phyloP scores from a whole-genome alignment of 1,140 invertebrate species.

The Listronotus oregonensis region DNA sequence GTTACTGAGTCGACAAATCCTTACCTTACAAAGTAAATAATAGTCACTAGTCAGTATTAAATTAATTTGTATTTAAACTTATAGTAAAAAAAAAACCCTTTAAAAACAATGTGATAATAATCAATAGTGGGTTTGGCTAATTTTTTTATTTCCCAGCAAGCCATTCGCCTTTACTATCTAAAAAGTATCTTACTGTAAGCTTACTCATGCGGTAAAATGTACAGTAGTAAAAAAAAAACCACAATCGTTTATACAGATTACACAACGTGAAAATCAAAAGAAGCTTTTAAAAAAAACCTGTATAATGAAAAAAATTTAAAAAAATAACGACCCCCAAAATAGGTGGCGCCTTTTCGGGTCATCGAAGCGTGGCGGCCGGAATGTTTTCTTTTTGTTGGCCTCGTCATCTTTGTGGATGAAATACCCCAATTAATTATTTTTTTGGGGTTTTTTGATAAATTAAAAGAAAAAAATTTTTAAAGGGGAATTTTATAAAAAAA shows the following conservation, averaged over 20 bases:
- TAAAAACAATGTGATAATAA: constrained; percentile 2
- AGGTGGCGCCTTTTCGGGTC: constrained; percentile 36
- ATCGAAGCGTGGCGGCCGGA: constrained; percentile 27
- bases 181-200: constrained; percentile 19
- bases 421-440: constrained; percentile 34
- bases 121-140: not conserved
- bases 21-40: too few species aligned
- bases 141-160: not conserved
- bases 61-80: too few species aligned
- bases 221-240: constrained; percentile 25
- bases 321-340: constrained; percentile 32
- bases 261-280: not conserved
- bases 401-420: constrained; percentile 27
- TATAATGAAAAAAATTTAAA: too few species aligned
- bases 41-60: too few species aligned
- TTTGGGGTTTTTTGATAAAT: constrained; percentile 16
- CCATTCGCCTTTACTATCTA: constrained; percentile 5
- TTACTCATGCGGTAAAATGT: constrained; percentile 13
- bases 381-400: constrained; percentile 39
- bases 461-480: not conserved
- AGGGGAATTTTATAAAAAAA: too few species aligned
- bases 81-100: too few species aligned
- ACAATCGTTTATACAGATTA: constrained; percentile 15
- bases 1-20: too few species aligned
- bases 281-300: not conserved